These are phyloP conservation scores for Melinaea menophilus DNA, from an alignment of 2,888 invertebrate species.

Conservation along the genomic window DNA sequence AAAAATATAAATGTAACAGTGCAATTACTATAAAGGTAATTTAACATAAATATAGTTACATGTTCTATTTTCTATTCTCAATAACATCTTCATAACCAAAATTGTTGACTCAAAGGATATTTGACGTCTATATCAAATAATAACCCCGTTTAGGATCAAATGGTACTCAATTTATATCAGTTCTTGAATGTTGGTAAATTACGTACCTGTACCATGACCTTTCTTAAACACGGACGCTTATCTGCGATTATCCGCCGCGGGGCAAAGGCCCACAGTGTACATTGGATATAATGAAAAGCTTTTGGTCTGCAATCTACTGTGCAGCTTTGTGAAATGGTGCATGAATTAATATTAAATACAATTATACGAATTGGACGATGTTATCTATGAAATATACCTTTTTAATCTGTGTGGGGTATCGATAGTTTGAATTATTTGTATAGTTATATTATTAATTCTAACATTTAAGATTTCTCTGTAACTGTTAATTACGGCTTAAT, in stretches of 20 bases:
- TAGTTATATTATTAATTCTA: no score
- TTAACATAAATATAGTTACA: no score
- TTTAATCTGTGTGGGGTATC: no score
- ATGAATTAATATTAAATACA: background rate
- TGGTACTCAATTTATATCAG: background rate
- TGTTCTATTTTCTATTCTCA: no score
- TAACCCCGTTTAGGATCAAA: background rate
- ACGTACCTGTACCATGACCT: conserved; percentile 2
- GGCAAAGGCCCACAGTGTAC: background rate
- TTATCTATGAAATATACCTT: no score
- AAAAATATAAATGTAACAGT: no score
- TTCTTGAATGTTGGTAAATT: background rate
- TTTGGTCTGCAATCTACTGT: background rate
- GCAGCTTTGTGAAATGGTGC: conserved; percentile 2
- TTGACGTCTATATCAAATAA: background rate
- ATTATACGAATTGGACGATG: background rate
- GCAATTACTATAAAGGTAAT: no score
- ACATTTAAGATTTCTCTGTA: no score
- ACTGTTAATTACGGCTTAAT: no score
- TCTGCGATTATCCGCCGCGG: background rate
- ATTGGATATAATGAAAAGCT: background rate
- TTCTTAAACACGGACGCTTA: conserved; percentile 6
- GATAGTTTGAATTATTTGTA: no score
- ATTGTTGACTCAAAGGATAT: background rate
- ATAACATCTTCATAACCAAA: no score